phyloP scores from a whole-genome alignment of 30 jellyfish, hydroid and myxozoan species.

The Cassiopea xamachana region DNA sequence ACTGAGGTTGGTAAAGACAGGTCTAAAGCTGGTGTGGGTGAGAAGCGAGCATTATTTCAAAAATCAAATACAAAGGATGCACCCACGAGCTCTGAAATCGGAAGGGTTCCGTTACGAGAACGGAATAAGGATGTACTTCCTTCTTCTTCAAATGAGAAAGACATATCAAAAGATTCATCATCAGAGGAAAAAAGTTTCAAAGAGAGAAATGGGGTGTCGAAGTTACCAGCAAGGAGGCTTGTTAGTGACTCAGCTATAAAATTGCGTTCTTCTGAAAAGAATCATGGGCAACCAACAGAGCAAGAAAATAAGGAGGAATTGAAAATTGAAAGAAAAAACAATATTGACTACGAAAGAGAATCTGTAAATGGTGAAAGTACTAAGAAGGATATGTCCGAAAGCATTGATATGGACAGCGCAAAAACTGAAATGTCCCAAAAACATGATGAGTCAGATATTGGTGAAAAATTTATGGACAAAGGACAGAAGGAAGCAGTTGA shows the following conservation, averaged over 20 bases:
- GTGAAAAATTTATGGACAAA: not conserved
- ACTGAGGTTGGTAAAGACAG: slow-evolving; percentile 1
- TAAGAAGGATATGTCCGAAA: not conserved
- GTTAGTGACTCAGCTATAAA: slow-evolving; percentile 25
- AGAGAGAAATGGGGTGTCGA: not conserved
- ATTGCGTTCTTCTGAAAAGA: not conserved
- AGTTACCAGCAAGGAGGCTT: slow-evolving; percentile 28
- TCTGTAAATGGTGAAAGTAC: not conserved
- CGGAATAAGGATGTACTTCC: not conserved
- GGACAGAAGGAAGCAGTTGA: not conserved
- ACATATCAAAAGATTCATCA: not conserved
- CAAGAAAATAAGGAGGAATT: not conserved
- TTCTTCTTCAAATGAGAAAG: not conserved
- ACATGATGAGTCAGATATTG: not conserved
- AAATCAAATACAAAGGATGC: slow-evolving; percentile 20
- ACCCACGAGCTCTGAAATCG: not conserved
- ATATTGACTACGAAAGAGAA: not conserved
- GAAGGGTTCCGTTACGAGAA: slow-evolving; percentile 38
- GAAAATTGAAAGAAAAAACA: not conserved
- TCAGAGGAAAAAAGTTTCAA: not conserved
- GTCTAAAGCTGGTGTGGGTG: not conserved
- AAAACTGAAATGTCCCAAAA: not conserved
- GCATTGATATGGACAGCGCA: not conserved
- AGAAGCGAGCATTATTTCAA: slow-evolving; percentile 35
- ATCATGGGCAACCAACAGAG: not conserved